Base-by-base conservation (phyloP, 2,113 vertebrate genomes). In the Lutjanus erythropterus region DNA sequence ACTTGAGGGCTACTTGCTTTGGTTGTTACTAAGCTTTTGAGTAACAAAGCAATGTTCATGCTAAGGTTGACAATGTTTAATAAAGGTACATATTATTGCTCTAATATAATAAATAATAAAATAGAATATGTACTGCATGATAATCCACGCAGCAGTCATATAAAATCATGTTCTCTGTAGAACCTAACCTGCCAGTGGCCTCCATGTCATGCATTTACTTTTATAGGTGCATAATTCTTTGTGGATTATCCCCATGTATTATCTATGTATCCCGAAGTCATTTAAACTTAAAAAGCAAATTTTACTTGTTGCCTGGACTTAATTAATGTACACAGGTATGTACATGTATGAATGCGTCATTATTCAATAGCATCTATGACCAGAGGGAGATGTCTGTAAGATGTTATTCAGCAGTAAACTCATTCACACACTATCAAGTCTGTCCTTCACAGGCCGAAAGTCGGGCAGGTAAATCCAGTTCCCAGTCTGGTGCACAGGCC, bases 391-490 rank as follows among this genome's bases (percentile, higher is more conserved):
- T 64, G 75, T 59, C 71, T 87, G 65, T 81, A 21, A 85, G 74
- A 81, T 72, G 69, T 81, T 86, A 39, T 84, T 83, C 75, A 71
- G 74, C 73, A 23, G 72, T 12, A 82, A 52, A 46, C 65, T 80
- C 66, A 56, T 47, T 85, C 83, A 71, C 55, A 89, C 88, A 88
- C 78, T 86, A 23, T 90, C 64, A 83, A 47, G 79, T 88, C 79
- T 91, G 81, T 91, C 23, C 82, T 64, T 12, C 35, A 12, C 60
- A 21, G 50, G 29, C 46, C 41, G 6, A 58, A 68, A 39, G 67
- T 33, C 47, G 46, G 73, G 79, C 67, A 76, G 87, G 78, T 74
- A 88, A 85, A 78, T 85, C 89, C 81, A 9, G 12, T 10, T 58
- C 66, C 74, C 64, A 19, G 37, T 68, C 74, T 68, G 74, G 71